Conservation (phyloP, 2,888 invertebrate genomes). For the Frankliniella intonsa region DNA sequence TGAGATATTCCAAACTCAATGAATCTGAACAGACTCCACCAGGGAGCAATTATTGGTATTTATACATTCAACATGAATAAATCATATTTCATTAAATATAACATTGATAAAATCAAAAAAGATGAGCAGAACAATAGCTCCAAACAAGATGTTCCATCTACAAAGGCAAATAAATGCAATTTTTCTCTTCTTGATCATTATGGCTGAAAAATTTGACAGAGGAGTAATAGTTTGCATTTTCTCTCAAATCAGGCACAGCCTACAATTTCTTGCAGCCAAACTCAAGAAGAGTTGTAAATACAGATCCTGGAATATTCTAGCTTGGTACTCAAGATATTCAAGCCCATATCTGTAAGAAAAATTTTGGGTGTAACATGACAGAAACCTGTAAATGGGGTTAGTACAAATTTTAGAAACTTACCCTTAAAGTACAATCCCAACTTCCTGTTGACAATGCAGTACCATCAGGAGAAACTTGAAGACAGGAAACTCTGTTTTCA, state of each 20-base stretch:
- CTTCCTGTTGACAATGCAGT: constrained; percentile 95
- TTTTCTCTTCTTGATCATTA: background rate
- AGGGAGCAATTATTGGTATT: background rate
- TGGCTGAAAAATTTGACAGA: background rate
- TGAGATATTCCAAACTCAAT: background rate
- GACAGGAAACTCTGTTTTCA: constrained; percentile 89
- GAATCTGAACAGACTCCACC: background rate
- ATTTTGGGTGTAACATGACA: background rate
- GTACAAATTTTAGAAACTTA: constrained; percentile 43
- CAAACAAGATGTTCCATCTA: constrained; percentile 16
- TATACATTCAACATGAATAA: constrained; percentile 12
- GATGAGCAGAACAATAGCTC: background rate
- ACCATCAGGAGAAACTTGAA: constrained; percentile 94
- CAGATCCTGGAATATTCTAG: background rate
- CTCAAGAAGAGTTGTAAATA: background rate
- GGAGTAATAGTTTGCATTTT: background rate
- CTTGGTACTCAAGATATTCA: background rate
- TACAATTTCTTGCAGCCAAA: background rate
- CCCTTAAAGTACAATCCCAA: constrained; percentile 90
- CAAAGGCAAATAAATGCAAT: background rate
- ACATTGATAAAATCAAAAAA: constrained; percentile 15
- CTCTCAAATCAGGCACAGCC: background rate
- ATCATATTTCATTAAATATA: background rate
- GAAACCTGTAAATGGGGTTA: background rate
- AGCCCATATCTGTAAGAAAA: constrained; percentile 1